These are phyloP conservation scores for Crotalus tigris DNA, from an alignment of 2,113 vertebrate species.

Conservation along the genomic window DNA sequence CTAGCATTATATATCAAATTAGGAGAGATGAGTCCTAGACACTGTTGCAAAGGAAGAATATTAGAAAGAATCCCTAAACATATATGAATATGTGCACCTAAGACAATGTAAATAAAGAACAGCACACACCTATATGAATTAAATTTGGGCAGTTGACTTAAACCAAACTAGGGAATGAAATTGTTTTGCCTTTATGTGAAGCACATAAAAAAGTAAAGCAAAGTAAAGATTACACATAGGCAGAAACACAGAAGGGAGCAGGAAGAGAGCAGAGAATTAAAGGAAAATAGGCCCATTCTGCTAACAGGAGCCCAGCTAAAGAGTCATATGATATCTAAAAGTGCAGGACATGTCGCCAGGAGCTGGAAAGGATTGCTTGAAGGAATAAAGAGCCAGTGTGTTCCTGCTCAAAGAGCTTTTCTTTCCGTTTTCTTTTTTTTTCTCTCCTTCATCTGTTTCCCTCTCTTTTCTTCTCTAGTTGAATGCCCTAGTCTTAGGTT, in stretches of 20 bases:
- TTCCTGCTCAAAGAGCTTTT: constrained; percentile 82
- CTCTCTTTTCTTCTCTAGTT: constrained; percentile 66
- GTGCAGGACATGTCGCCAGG: constrained; percentile 80
- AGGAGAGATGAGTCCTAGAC: constrained; percentile 67
- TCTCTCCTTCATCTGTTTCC: constrained; percentile 27
- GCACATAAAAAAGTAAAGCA: constrained; percentile 64
- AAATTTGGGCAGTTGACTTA: constrained; percentile 69
- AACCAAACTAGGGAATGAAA: constrained; percentile 67
- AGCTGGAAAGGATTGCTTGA: constrained; percentile 79
- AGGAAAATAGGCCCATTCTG: constrained; percentile 78
- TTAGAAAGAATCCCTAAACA: neutral
- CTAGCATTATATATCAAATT: constrained; percentile 40
- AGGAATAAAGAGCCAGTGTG: constrained; percentile 85
- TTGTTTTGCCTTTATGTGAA: constrained; percentile 65
- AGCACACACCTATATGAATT: constrained; percentile 54
- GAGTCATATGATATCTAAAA: constrained; percentile 86
- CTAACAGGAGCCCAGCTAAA: constrained; percentile 80
- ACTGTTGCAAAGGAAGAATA: constrained; percentile 27
- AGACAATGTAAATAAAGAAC: constrained; percentile 12
- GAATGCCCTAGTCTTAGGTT: constrained; percentile 74
- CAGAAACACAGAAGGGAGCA: constrained; percentile 57
- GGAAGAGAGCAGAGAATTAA: constrained; percentile 70
- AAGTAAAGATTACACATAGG: constrained; percentile 65
- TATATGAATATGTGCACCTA: accelerated
- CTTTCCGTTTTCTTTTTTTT: constrained; percentile 61